phyloP scores from a whole-genome alignment of 2,797 vertebrate genomes.

The Sebastes matsubarae region DNA sequence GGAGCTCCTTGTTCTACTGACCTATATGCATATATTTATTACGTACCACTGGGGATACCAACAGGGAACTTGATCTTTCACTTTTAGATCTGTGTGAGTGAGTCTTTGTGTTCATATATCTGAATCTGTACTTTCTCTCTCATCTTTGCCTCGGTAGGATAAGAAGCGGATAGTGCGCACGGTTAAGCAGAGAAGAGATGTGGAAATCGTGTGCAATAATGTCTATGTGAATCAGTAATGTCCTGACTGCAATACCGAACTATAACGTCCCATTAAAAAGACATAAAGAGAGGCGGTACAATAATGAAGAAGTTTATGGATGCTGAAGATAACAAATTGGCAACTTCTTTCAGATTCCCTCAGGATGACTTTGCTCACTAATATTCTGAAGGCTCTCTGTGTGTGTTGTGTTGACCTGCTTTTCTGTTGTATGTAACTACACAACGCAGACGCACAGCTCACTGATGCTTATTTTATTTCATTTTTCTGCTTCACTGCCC shows the following conservation, averaged over 20 bases:
- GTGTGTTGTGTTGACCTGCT: conserved; percentile 42
- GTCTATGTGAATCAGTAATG: conserved; percentile 1
- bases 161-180: neutral
- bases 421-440: conserved; percentile 26
- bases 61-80: conserved; percentile 25
- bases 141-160: neutral
- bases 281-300: neutral
- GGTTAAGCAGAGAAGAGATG: conserved; percentile 12
- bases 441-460: conserved; percentile 30
- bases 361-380: conserved; percentile 12
- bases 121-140: neutral
- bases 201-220: conserved; percentile 12
- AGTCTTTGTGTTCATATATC: conserved; percentile 1
- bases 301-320: conserved; percentile 1
- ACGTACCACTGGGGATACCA: conserved; percentile 33
- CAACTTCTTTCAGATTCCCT: conserved; percentile 9
- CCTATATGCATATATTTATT: conserved; percentile 75
- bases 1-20: conserved; percentile 77
- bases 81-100: conserved; percentile 19
- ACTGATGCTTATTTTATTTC: conserved; percentile 60
- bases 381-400: neutral
- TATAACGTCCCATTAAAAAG: conserved; percentile 5
- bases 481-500: conserved; percentile 54
- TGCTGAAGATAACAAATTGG: conserved; percentile 20
- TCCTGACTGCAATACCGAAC: neutral